A percentile compares a stretch with the other conserved stretches of the same genome.
These are phyloP conservation scores for Sinocyclocheilus maitianheensis DNA, from an alignment of 2,113 vertebrate species.

Conservation along the genomic window DNA sequence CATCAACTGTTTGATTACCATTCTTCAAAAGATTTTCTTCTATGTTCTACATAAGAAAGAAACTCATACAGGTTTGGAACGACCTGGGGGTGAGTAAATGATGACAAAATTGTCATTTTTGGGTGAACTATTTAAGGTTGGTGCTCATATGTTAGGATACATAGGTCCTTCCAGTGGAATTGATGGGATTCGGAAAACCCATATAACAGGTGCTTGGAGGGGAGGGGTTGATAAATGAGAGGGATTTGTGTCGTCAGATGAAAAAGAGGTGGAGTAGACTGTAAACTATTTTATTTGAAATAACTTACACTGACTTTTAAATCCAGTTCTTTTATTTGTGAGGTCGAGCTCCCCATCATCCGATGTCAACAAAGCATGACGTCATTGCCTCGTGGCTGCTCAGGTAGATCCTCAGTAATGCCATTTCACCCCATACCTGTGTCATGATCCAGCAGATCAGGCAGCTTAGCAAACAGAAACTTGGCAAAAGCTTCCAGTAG, in stretches of 20 bases:
- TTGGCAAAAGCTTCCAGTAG: slow-evolving; percentile 57
- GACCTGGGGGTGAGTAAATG: no score
- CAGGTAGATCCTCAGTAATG: slow-evolving; percentile 24
- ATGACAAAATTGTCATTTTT: no score
- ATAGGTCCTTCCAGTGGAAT: not conserved
- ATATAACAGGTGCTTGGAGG: not conserved
- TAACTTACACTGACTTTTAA: not conserved
- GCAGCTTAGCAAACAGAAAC: slow-evolving; percentile 65
- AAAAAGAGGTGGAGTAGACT: not conserved
- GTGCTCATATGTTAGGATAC: not conserved
- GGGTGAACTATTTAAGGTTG: not conserved
- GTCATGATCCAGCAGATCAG: slow-evolving; percentile 51
- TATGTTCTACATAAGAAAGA: no score
- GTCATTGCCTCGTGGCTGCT: slow-evolving; percentile 21
- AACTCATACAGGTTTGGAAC: no score
- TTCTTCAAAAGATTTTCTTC: no score
- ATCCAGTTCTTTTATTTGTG: slow-evolving; percentile 1
- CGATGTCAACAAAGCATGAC: not conserved
- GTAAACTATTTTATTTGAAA: not conserved
- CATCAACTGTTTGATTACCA: no score
- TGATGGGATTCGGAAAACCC: not conserved
- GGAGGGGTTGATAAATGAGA: not conserved
- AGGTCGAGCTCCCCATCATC: not conserved
- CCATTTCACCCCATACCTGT: slow-evolving; percentile 53
- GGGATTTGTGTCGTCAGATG: not conserved